A percentile compares a stretch with the other conserved stretches of the same genome.
Evolutionary conservation across 1,140 invertebrate genomes (phyloP).

Genomic region (Cylas formicarius): DNA sequence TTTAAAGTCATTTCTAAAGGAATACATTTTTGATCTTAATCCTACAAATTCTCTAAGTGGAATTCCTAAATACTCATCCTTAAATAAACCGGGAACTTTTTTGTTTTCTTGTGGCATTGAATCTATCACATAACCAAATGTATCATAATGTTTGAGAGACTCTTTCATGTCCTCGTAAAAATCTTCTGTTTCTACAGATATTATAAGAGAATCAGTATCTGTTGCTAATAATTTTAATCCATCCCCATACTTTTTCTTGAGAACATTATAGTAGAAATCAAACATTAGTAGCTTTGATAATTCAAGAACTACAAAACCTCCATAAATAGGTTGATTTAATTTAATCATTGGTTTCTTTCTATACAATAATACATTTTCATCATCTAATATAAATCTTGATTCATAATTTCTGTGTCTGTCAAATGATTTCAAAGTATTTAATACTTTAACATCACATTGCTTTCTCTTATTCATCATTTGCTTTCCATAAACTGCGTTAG

Average conservation of each 20-base stretch:
- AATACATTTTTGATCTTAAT: no score
- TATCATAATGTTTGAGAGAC: no score
- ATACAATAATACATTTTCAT: not conserved
- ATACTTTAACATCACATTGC: slow-evolving; percentile 5
- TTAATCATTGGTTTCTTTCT: not conserved
- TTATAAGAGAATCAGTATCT: slow-evolving; percentile 30
- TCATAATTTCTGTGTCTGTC: slow-evolving; percentile 6
- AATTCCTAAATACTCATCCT: no score
- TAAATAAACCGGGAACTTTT: no score
- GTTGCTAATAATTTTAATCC: slow-evolving; percentile 26
- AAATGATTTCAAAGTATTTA: not conserved
- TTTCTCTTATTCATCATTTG: slow-evolving; percentile 10
- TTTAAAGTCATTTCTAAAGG: no score
- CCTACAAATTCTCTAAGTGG: no score
- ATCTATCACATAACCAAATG: no score
- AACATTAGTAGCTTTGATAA: slow-evolving; percentile 28
- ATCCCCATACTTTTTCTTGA: slow-evolving; percentile 18
- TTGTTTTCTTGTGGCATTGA: no score
- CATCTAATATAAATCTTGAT: slow-evolving; percentile 1
- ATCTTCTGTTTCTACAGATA: slow-evolving; percentile 19
- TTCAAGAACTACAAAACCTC: slow-evolving; percentile 42
- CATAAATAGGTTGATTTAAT: slow-evolving; percentile 43
- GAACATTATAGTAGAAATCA: slow-evolving; percentile 27
- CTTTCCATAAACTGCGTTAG: slow-evolving; percentile 42
- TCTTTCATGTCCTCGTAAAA: slow-evolving; percentile 25